phyloP scores from a whole-genome alignment of 2,888 invertebrate species.

The Temnothorax ravouxi region DNA sequence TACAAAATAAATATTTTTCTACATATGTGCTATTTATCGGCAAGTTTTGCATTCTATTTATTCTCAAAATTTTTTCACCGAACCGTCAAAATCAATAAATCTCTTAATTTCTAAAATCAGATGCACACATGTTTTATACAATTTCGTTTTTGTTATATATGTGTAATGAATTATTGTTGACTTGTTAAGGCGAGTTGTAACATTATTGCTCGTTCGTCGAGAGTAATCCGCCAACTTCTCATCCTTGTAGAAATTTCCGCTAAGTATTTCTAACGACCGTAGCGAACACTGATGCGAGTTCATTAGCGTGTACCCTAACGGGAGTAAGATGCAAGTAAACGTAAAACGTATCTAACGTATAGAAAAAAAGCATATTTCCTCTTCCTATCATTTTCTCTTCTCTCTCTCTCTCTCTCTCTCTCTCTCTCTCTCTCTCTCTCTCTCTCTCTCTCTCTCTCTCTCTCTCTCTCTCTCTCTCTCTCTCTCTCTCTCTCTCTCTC shows the following conservation, averaged over 20 bases:
- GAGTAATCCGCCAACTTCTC: slow-evolving; percentile 18
- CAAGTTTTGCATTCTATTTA: background rate
- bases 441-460: background rate
- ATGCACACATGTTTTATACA: background rate
- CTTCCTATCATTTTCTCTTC: too few species aligned
- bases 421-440: too few species aligned
- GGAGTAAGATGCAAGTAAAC: slow-evolving; percentile 63
- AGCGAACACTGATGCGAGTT: slow-evolving; percentile 53
- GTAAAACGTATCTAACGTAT: slow-evolving; percentile 73
- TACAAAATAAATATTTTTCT: background rate
- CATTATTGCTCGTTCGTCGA: slow-evolving; percentile 40
- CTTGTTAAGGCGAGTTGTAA: slow-evolving; percentile 32
- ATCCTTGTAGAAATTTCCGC: slow-evolving; percentile 42
- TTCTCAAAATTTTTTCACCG: background rate
- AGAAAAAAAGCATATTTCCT: slow-evolving; percentile 55
- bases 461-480: background rate
- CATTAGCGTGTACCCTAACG: slow-evolving; percentile 56
- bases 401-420: too few species aligned
- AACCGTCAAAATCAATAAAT: background rate
- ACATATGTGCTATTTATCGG: background rate
- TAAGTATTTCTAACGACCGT: slow-evolving; percentile 61
- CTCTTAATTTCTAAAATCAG: slow-evolving; percentile 1
- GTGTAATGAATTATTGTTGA: slow-evolving; percentile 34
- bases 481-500: background rate
- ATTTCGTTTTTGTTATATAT: slow-evolving; percentile 40